phyloP scores from a whole-genome alignment of 2,113 vertebrate species.

The Grammomys dolichurus region DNA sequence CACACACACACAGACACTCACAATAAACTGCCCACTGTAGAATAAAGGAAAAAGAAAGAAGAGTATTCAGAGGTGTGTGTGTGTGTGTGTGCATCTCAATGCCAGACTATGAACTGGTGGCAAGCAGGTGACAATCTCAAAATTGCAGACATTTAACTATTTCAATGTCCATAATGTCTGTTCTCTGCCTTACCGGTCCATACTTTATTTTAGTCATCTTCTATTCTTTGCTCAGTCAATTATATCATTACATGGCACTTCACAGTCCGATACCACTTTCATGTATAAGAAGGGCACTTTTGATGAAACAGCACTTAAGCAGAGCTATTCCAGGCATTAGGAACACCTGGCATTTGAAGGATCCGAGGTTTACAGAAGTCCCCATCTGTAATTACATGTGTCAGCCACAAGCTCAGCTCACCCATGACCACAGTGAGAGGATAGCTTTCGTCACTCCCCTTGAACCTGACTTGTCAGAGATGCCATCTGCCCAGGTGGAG shows the following conservation, averaged over 20 bases:
- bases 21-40: constrained; percentile 30
- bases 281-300: background rate
- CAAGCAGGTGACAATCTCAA: background rate
- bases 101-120: rapidly evolving
- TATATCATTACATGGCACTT: background rate
- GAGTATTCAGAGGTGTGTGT: background rate
- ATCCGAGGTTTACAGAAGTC: background rate
- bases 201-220: constrained; percentile 61
- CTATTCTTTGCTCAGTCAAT: constrained; percentile 55
- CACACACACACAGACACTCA: no score
- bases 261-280: background rate
- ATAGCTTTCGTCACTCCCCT: background rate
- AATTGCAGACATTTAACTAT: background rate
- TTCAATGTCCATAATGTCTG: rapidly evolving
- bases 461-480: background rate
- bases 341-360: background rate
- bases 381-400: background rate
- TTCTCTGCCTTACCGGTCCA: background rate
- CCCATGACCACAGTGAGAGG: background rate
- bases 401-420: background rate
- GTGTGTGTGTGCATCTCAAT: background rate
- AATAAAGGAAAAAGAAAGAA: background rate
- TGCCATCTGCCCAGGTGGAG: background rate
- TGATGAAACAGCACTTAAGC: background rate
- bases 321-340: background rate